These are phyloP conservation scores for Aporophyla nigra DNA, from an alignment of 2,888 invertebrate genomes.

Conservation along the genomic window DNA sequence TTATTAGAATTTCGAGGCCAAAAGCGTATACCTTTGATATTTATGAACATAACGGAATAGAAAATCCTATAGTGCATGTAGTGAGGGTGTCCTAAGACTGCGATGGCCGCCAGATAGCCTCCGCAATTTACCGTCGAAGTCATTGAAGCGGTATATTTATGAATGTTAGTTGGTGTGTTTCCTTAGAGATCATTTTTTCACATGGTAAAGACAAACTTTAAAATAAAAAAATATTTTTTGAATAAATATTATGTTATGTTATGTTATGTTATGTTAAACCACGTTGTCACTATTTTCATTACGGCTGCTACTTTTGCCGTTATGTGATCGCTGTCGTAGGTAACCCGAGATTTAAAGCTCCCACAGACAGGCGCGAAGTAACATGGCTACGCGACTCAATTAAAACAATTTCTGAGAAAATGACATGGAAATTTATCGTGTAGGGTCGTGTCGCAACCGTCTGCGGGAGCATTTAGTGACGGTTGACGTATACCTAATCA, in stretches of 20 bases:
- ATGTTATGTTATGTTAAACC: too few species aligned
- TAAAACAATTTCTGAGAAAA: too few species aligned
- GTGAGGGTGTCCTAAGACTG: background rate
- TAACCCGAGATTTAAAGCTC: background rate
- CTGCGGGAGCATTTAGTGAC: too few species aligned
- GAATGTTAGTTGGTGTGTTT: background rate
- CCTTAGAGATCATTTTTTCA: background rate
- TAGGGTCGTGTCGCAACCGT: too few species aligned
- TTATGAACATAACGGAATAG: background rate
- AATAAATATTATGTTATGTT: too few species aligned
- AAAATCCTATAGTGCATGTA: too few species aligned
- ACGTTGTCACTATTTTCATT: background rate
- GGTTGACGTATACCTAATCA: background rate
- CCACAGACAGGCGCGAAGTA: too few species aligned
- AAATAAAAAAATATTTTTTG: too few species aligned
- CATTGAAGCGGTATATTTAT: background rate
- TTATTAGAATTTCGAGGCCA: background rate
- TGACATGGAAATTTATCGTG: too few species aligned
- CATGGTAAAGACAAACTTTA: background rate
- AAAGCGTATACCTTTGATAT: constrained; percentile 7
- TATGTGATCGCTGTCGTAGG: background rate
- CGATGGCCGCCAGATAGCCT: background rate
- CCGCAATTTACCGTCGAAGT: background rate
- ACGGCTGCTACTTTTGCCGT: background rate
- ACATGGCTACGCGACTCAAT: too few species aligned